Base-by-base conservation (phyloP, 2,888 invertebrate species). In the Apamea monoglypha region DNA sequence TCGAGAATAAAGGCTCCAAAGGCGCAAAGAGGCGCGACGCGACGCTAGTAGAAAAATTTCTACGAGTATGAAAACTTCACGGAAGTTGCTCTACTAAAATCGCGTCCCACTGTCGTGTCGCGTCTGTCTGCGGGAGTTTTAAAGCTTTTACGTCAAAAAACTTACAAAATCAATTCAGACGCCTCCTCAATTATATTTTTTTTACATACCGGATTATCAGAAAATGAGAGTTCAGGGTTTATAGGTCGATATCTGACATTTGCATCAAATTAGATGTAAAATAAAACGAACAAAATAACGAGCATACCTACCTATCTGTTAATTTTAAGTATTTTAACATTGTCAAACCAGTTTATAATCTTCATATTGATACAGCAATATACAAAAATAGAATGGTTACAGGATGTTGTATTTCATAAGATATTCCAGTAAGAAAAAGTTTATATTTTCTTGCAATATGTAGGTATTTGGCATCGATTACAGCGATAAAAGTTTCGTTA, bases 191-290 rank as follows among this genome's bases (percentile, higher is more conserved):
- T 68, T 44, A 63, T 64, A 47, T 56, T 76, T 0, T 64, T 80
- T 75, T 83, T 56, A 47, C 10, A 32, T 40, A 40, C 14, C 14
- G 53, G 44, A 63, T 61, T 73, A 66, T 61, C 44, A 53, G n/a
- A 70, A 84, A 32, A 76, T 63, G 14, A 40, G 4, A 77, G 68
- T 63, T 81, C 77, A 73, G 36, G 81, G 73, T 70, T 70, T 70
- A 63, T 67, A 81, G 81, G 77, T 84, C 71, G 50, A 29, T 25
- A 64, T 29, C 67, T 81, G 83, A 74, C 85, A 77, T 84, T 84
- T 84, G 59, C 53, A 80, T 8, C 12, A 69, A 76, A 76, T 84
- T 81, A 71, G 47, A 67, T 67, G 40, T 70, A 29, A 69, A 76
- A 80, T 56, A 77, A 84, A 81, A 72, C 21, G 29, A 79, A 59